phyloP scores from a whole-genome alignment of 2,113 vertebrate genomes.

The Speoplatyrhinus poulsoni region DNA sequence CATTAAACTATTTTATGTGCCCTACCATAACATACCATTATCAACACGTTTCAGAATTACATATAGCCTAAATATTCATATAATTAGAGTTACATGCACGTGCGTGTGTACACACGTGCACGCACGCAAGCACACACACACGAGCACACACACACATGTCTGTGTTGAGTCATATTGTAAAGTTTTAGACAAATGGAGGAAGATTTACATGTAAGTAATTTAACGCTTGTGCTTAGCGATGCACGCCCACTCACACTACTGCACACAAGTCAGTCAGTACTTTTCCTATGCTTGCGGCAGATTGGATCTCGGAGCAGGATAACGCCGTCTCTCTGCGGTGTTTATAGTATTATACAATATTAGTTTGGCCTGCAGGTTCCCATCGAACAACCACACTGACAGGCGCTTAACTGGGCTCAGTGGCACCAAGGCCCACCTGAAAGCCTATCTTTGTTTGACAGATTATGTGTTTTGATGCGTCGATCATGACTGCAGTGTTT shows the following conservation, averaged over 20 bases:
- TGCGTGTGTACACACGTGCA: neutral
- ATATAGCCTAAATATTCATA: neutral
- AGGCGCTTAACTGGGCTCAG: constrained; percentile 25
- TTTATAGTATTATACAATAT: constrained; percentile 11
- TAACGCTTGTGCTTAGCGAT: neutral
- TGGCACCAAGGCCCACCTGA: constrained; percentile 21
- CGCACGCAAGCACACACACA: neutral
- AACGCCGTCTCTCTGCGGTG: constrained; percentile 5
- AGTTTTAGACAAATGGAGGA: neutral
- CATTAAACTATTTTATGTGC: no score
- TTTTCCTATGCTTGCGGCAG: constrained; percentile 9
- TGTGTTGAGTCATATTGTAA: neutral
- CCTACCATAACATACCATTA: no score
- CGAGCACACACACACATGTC: neutral
- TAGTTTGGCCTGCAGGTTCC: constrained; percentile 24
- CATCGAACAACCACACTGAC: constrained; percentile 1
- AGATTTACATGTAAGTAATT: neutral
- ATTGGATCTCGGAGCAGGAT: constrained; percentile 6
- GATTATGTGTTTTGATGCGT: constrained; percentile 34
- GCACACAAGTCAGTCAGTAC: neutral
- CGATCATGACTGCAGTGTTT: constrained; percentile 12
- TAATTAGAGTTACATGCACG: neutral
- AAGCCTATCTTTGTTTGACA: constrained; percentile 34
- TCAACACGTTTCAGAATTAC: neutral
- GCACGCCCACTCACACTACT: neutral